A percentile compares a stretch with the other conserved stretches of the same genome.
Conservation (phyloP, 2,797 vertebrate genomes). For the Numenius phaeopus region DNA sequence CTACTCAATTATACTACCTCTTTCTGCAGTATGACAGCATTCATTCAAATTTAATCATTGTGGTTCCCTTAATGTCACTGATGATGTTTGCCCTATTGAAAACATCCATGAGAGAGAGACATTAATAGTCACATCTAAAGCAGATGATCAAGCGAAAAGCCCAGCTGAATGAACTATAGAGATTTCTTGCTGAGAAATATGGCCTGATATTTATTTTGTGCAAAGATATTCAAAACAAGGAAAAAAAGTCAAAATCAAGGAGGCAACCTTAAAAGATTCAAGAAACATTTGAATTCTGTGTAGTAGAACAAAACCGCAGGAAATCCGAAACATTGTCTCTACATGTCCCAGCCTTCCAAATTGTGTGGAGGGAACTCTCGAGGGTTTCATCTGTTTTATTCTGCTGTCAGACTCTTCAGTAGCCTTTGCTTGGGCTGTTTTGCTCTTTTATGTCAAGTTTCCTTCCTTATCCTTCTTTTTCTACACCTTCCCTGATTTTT, state of each 20-base stretch:
- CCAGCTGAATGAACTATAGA: not conserved
- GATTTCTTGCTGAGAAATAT: not conserved
- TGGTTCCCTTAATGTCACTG: not conserved
- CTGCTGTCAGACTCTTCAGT: not conserved
- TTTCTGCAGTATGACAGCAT: not conserved
- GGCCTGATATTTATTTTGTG: not conserved
- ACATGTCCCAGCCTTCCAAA: not conserved
- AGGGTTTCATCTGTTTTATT: not conserved
- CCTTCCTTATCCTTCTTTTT: not conserved
- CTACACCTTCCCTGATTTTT: not conserved
- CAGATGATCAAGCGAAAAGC: not conserved
- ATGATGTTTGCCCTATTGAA: not conserved
- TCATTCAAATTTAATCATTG: not conserved
- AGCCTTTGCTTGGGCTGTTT: not conserved
- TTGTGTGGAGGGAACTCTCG: not conserved
- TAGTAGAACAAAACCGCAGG: not conserved
- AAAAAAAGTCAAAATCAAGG: not conserved
- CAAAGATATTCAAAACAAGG: not conserved
- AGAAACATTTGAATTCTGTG: not conserved
- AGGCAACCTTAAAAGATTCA: not conserved
- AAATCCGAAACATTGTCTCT: not conserved
- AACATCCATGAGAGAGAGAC: not conserved
- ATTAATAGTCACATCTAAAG: not conserved
- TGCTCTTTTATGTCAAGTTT: not conserved
- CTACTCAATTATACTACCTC: not conserved